Evolutionary conservation across 2,113 vertebrate species (phyloP), one percentile per base, ranked within the genome.

Genomic region (Microtus pennsylvanicus): DNA sequence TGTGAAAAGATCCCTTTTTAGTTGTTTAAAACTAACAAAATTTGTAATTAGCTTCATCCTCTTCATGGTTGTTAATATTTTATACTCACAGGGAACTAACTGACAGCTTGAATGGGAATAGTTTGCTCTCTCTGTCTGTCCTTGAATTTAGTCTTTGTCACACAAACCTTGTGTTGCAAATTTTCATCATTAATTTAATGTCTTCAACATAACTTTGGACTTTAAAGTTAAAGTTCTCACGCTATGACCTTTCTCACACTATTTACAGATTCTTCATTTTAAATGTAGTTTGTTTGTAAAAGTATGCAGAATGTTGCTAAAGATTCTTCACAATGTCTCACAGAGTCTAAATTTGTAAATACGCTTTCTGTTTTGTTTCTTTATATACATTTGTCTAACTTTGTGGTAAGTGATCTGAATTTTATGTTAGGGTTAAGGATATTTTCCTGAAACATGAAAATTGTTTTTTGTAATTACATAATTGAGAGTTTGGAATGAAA

Each of bases 311-410:
- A 91, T 96, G 90, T 92, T 91, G 55, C 93, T 98, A 96, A 80
- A 96, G 90, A 86, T 50, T 95, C 86, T 98, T 97, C 89, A 97
- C 93, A 85, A 0, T 97, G 87, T 98, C 92, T 96, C 96, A 76
- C 92, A 6, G 94, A 95, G 65, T 98, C 95, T 93, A 88, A 93
- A 97, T 98, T 98, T 98, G 98, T 98, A 98, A 98, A 98, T 98
- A 98, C 0, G 0, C 81, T 97, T 97, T 96, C 76, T 94, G 89
- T 96, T 78, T 76, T 74, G 95, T 90, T 96, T 97, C 75, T 89
- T 98, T 96, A 82, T 95, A 97, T 95, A 97, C 50, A 87, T 89
- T 97, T 98, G 86, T 98, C 97, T 96, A 78, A 94, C 95, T 98
- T 98, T 98, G 96, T 97, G 95, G 94, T 95, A 97, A 96, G 93